Base-by-base conservation (phyloP, 2,888 invertebrate genomes). In the Seira musarum region DNA sequence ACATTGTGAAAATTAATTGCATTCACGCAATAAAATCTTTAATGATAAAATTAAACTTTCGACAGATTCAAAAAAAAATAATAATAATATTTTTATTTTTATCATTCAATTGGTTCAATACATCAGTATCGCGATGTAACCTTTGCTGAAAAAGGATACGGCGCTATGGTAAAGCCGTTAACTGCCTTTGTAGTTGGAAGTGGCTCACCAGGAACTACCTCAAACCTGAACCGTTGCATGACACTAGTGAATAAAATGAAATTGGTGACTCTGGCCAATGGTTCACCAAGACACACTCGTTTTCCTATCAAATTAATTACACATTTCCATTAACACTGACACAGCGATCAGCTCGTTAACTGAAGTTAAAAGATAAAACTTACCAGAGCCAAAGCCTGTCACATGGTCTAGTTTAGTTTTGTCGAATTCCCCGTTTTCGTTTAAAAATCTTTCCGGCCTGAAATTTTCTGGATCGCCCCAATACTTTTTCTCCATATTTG, bases 371-470 rank as follows among this genome's bases (percentile, higher is more conserved):
- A n/a, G n/a, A n/a, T n/a, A n/a, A n/a, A n/a, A 53, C 53, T 53
- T 83, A 84, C 87, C 87, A 63, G 78, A 74, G 22, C 87, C 87
- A 71, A 87, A 87, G 3, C 86, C 84, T 25, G 86, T 80, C 1
- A 87, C 69, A 19, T 81, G 79, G 35, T 87, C 80, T 5, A 80
- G 25, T 25, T 80, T 87, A 0, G 83, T 71, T 46, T 84, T 85
- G 22, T 74, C 77, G n/a, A 85, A 75, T 40, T 85, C 81, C 13
- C 87, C 86, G 15, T 80, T 74, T 1, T 75, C 24, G 64, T 83
- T 81, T 15, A 87, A 63, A 77, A 85, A 86, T 15, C 87, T 69
- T 30, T 87, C 87, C 0, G 87, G 87, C 2, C 86, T 77, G 76
- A 87, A 87, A 10, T 65, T 64, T 17, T 86, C 83, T 1, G 87